Base-by-base conservation (phyloP, 2,797 vertebrate species). In the Heterohyrax brucei region DNA sequence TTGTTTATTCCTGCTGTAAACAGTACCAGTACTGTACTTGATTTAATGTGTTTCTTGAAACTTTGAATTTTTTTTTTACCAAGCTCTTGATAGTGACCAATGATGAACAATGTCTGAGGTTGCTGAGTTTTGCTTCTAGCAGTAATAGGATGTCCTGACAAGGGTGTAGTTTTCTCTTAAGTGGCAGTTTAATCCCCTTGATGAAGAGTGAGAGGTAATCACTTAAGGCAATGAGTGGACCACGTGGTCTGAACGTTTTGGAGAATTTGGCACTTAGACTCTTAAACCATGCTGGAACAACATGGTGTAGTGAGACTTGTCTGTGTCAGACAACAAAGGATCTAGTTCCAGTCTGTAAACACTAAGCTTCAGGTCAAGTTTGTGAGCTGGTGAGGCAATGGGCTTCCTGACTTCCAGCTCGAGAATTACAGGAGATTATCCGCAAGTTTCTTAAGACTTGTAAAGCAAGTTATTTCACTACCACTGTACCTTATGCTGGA, bases 91-190 rank as follows among this genome's bases (percentile, higher is more conserved):
- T 22, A 78, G 62, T 56, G 48, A 13, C 76, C 75, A 66, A 77
- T 64, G 28, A 53, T 64, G 30, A 86, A 30, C 61, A 86, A 9
- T 62, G 39, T 73, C 33, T 72, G 53, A 94, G 28, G 66, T 28
- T 92, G 50, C 13, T 28, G 80, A 18, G 7, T n/a, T 80, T 92
- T 59, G 79, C 21, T 95, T 86, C 56, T 28, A 66, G n/a, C 77
- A 19, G 70, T 96, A 86, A 84, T 91, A 90, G 78, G 68, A 79
- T 18, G 28, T 0, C 21, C 30, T 62, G 28, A 80, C 19, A 80
- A 95, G 79, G 48, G 56, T 22, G 1, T 70, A 62, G 46, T 62
- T 95, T 90, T 95, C 73, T 95, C 53, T 68, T 68, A 72, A 76
- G 86, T 78, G 9, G 16, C 19, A 77, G 64, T 91, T 81, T 91